Conservation (phyloP, 1,140 invertebrate genomes). For the Tachypleus tridentatus region DNA sequence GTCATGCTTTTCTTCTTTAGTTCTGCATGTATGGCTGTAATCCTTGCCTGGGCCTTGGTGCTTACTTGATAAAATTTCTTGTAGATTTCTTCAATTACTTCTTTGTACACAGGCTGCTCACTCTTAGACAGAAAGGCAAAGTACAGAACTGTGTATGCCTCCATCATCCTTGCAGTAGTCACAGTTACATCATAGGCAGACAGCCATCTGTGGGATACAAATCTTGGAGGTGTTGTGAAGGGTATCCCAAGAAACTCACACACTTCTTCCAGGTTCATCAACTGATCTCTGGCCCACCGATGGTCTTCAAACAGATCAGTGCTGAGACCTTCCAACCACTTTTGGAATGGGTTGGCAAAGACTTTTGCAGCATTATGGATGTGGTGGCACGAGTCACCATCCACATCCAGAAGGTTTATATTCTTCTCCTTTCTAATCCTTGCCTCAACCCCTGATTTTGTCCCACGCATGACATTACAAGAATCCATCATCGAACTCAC, state of each 20-base stretch:
- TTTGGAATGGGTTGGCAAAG: slow-evolving; percentile 25
- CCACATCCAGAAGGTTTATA: slow-evolving; percentile 25
- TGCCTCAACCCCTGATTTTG: slow-evolving; percentile 25
- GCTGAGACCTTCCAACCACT: slow-evolving; percentile 18
- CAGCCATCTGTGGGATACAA: slow-evolving; percentile 22
- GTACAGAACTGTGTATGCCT: slow-evolving; percentile 21
- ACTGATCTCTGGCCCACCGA: slow-evolving; percentile 24
- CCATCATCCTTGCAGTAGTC: slow-evolving; percentile 12
- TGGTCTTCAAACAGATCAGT: slow-evolving; percentile 24
- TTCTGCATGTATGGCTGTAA: no score
- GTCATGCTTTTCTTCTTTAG: no score
- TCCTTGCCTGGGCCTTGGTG: no score
- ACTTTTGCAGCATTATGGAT: slow-evolving; percentile 23
- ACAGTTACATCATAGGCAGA: slow-evolving; percentile 22
- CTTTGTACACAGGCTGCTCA: no score
- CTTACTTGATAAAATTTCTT: no score
- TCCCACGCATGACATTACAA: slow-evolving; percentile 27
- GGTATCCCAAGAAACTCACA: slow-evolving; percentile 20
- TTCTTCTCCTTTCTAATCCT: slow-evolving; percentile 16
- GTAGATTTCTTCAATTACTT: no score
- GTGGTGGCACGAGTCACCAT: slow-evolving; percentile 28
- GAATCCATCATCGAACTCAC: slow-evolving; percentile 25
- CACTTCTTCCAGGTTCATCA: slow-evolving; percentile 19
- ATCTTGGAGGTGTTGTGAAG: slow-evolving; percentile 21
- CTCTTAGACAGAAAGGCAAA: slow-evolving; percentile 17